These are phyloP conservation scores for Adelphocoris suturalis DNA, from an alignment of 2,888 invertebrate species.

Conservation along the genomic window DNA sequence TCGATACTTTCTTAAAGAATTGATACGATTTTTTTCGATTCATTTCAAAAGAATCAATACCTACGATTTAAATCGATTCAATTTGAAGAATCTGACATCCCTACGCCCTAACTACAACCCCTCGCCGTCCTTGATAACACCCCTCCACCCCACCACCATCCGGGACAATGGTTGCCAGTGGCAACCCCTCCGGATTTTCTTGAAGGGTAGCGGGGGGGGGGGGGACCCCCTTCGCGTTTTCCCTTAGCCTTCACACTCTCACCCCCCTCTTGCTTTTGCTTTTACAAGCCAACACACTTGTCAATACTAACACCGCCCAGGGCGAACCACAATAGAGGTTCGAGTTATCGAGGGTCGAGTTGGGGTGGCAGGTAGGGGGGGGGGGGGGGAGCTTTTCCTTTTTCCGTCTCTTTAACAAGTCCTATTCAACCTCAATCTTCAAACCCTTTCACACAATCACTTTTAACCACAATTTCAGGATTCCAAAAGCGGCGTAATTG, in stretches of 20 bases:
- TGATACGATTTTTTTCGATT: no score
- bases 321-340: slow-evolving; percentile 1
- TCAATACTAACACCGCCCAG: slow-evolving; percentile 60
- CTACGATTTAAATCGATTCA: no score
- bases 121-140: no score
- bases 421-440: background rate
- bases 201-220: background rate
- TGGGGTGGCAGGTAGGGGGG: no score
- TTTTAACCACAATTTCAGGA: background rate
- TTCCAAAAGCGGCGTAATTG: background rate
- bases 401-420: slow-evolving; percentile 14
- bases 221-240: background rate
- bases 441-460: no score
- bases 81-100: no score
- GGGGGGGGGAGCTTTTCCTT: background rate
- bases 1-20: no score
- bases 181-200: slow-evolving; percentile 52
- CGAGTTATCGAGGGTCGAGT: slow-evolving; percentile 18
- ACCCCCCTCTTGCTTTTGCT: slow-evolving; percentile 44
- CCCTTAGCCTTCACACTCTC: background rate
- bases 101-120: no score
- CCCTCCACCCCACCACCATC: background rate
- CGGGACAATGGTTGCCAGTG: slow-evolving; percentile 63
- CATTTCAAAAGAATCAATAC: no score
- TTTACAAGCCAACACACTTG: slow-evolving; percentile 69